Evolutionary conservation across 2,113 vertebrate genomes (phyloP), one percentile per base, ranked within the genome.

Genomic region (Peromyscus californicus): DNA sequence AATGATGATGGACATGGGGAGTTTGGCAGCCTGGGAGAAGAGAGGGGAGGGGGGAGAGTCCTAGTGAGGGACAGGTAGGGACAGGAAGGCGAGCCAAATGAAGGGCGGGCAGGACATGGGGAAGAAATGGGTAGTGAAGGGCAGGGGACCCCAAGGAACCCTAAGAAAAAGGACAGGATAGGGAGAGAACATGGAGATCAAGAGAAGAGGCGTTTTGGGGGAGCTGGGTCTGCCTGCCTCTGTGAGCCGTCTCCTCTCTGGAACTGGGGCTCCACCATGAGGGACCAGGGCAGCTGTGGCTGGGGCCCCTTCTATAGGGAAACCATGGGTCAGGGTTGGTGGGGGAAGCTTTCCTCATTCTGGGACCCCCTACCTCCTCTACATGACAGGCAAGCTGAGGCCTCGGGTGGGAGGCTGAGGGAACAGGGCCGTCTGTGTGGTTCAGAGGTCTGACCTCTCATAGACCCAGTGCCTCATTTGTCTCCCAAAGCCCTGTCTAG

Each of bases 1-100:
- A 75, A 99, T 99, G 98, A 99, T 99, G 98, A 99, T 99, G 57
- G 99, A 99, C 99, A 99, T 99, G 70, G 99, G 99, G n/a, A 99
- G 99, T 97, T 99, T 99, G 97, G 99, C 99, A 63, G 99, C 99
- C 99, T 99, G 89, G 26, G 78, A 67, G 89, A 24, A 26, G 5
- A 76, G 17, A 51, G 59, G 26, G 31, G 74, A 22, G 19, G 76
- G 31, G 39, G 19, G 29, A 22, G 15, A 11, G 4, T 7, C 22
- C 48, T 69, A 36, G 26, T 7, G 17, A 54, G 39, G 39, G 17
- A 48, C 54, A 17, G 80, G 8, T 7, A 17, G 3, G 22, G 65
- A 79, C 31, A 31, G n/a, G 67, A 5, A 24, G 5, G 31, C 3
- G 22, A 22, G 78, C 24, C 19, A 74, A 61, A 54, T 11, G n/a